Evolutionary conservation across 2,888 invertebrate species (phyloP).

Genomic region (Silvanus unidentatus): DNA sequence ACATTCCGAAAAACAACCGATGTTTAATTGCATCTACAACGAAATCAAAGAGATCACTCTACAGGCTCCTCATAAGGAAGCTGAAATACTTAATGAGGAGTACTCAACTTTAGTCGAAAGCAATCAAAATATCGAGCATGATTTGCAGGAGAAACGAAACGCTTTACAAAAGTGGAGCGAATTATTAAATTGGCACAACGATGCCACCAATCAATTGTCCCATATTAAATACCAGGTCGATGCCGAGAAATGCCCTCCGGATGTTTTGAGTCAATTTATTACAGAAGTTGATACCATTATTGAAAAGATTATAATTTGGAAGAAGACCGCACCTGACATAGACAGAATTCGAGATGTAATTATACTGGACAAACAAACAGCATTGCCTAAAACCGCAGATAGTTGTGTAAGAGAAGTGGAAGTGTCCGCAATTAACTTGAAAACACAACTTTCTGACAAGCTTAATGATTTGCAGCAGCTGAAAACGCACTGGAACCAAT

Average conservation of each 20-base stretch:
- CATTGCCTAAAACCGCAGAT: slow-evolving; percentile 66
- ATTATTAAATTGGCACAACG: slow-evolving; percentile 73
- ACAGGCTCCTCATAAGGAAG: slow-evolving; percentile 67
- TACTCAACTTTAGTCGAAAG: slow-evolving; percentile 70
- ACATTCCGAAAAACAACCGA: slow-evolving; percentile 74
- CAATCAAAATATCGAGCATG: slow-evolving; percentile 70
- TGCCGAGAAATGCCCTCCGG: slow-evolving; percentile 64
- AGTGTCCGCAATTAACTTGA: slow-evolving; percentile 60
- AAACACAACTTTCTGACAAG: slow-evolving; percentile 61
- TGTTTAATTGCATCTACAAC: slow-evolving; percentile 71
- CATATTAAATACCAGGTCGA: slow-evolving; percentile 77
- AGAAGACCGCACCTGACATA: slow-evolving; percentile 59
- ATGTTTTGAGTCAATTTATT: slow-evolving; percentile 63
- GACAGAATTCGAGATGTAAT: slow-evolving; percentile 64
- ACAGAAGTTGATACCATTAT: slow-evolving; percentile 65
- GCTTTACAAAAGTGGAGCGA: slow-evolving; percentile 79
- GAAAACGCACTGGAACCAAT: slow-evolving; percentile 70
- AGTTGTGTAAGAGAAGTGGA: slow-evolving; percentile 68
- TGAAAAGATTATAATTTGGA: slow-evolving; percentile 64
- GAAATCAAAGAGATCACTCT: slow-evolving; percentile 74
- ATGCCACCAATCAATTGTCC: slow-evolving; percentile 69
- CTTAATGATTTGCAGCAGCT: slow-evolving; percentile 65
- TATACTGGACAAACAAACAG: slow-evolving; percentile 64
- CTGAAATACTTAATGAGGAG: slow-evolving; percentile 64
- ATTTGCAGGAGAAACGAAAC: slow-evolving; percentile 66